Percentiles rank a stretch among this genome's conserved stretches.
Conservation (phyloP, 2,888 invertebrate genomes). For the Melanostoma scalare region DNA sequence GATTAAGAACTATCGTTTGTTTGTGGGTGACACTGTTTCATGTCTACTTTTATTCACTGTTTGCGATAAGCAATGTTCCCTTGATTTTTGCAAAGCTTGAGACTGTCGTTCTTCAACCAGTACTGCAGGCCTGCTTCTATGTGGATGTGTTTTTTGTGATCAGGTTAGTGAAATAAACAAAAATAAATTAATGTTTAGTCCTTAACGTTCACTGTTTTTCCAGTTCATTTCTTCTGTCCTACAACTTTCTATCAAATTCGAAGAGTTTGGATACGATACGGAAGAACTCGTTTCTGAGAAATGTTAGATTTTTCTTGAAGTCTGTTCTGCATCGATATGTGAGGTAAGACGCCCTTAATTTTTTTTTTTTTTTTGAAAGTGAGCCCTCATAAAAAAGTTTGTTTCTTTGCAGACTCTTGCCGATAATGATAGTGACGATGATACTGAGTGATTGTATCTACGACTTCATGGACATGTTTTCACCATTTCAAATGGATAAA, state of each 20-base stretch:
- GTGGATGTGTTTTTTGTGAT: slow-evolving; percentile 79
- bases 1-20: slow-evolving; percentile 77
- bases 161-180: slow-evolving; percentile 73
- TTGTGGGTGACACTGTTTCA: slow-evolving; percentile 78
- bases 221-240: slow-evolving; percentile 77
- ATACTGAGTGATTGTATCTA: slow-evolving; percentile 75
- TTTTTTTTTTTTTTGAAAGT: slow-evolving; percentile 8
- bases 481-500: slow-evolving; percentile 77
- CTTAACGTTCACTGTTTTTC: slow-evolving; percentile 9
- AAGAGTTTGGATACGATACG: slow-evolving; percentile 73
- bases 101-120: slow-evolving; percentile 75
- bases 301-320: slow-evolving; percentile 75
- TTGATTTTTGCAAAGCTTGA: slow-evolving; percentile 77
- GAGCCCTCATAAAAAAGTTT: slow-evolving; percentile 18
- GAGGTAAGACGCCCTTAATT: slow-evolving; percentile 73
- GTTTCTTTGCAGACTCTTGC: slow-evolving; percentile 76
- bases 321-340: slow-evolving; percentile 76
- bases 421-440: slow-evolving; percentile 77
- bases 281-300: slow-evolving; percentile 70
- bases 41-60: slow-evolving; percentile 78
- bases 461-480: slow-evolving; percentile 76
- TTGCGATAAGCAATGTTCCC: slow-evolving; percentile 76
- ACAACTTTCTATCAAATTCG: slow-evolving; percentile 77
- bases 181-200: no score
- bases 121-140: slow-evolving; percentile 77